Conservation (phyloP, 2,113 vertebrate species). For the Pagrus major region DNA sequence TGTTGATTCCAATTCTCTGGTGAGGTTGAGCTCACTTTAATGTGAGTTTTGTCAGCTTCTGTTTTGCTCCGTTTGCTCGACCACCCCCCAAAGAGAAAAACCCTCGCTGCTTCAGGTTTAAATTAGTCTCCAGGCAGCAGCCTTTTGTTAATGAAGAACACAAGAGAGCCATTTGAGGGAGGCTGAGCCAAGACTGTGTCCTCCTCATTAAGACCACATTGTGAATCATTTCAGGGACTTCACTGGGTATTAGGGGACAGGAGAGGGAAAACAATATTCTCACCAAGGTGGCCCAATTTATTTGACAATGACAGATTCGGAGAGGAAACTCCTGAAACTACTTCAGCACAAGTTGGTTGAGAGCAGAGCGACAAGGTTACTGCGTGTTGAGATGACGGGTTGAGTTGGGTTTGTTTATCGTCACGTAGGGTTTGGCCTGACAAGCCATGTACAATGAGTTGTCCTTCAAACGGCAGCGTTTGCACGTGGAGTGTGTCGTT, state of each 20-base stretch:
- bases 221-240: constrained; percentile 34
- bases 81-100: not conserved
- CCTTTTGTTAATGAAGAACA: constrained; percentile 44
- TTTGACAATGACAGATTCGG: constrained; percentile 6
- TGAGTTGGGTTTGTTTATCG: constrained; percentile 12
- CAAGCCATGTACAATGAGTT: constrained; percentile 6
- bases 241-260: not conserved
- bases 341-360: not conserved
- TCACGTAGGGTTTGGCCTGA: not conserved
- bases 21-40: constrained; percentile 15
- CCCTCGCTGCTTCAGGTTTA: constrained; percentile 25
- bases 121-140: constrained; percentile 41
- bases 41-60: constrained; percentile 19
- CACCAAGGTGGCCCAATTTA: not conserved
- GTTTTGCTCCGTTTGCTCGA: constrained; percentile 17
- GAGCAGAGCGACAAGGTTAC: constrained; percentile 37
- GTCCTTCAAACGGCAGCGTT: constrained; percentile 6
- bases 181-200: constrained; percentile 20
- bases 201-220: constrained; percentile 41
- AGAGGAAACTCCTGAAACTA: not conserved
- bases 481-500: too few species aligned
- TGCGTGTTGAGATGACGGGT: constrained; percentile 9
- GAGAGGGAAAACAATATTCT: not conserved
- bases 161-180: constrained; percentile 29
- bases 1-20: not conserved